A percentile compares a stretch with the other conserved stretches of the same genome.
Conservation (phyloP, 2,113 vertebrate species). For the Butastur rufipennis region DNA sequence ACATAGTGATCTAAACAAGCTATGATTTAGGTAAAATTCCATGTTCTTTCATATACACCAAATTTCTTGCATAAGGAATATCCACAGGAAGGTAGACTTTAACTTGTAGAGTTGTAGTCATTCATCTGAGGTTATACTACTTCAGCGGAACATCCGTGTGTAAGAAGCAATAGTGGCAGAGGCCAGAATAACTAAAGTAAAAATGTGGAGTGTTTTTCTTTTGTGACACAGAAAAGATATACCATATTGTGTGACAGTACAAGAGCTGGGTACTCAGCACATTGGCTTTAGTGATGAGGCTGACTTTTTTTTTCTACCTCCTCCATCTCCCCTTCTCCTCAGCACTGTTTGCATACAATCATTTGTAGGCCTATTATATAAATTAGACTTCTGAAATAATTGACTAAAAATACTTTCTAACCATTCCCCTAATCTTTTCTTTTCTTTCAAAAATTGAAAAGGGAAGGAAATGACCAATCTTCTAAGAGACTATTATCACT, state of each 20-base stretch:
- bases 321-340: neutral
- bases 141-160: neutral
- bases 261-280: neutral
- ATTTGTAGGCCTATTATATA: neutral
- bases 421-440: neutral
- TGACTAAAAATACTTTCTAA: neutral
- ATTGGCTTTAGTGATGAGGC: neutral
- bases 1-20: neutral
- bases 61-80: neutral
- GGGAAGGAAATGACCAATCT: neutral
- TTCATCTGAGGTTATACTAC: neutral
- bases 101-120: neutral
- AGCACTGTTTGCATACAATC: neutral
- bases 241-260: neutral
- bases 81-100: neutral
- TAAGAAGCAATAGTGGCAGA: neutral
- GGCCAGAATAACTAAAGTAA: neutral
- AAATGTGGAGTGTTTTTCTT: neutral
- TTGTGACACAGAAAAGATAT: accelerated
- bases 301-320: neutral
- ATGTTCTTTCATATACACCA: neutral
- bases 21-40: neutral
- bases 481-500: neutral
- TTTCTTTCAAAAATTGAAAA: neutral
- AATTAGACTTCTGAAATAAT: neutral